Evolutionary conservation across 2,888 invertebrate species (phyloP), one percentile per base, ranked within the genome.

Genomic region (Eretmocerus hayati): DNA sequence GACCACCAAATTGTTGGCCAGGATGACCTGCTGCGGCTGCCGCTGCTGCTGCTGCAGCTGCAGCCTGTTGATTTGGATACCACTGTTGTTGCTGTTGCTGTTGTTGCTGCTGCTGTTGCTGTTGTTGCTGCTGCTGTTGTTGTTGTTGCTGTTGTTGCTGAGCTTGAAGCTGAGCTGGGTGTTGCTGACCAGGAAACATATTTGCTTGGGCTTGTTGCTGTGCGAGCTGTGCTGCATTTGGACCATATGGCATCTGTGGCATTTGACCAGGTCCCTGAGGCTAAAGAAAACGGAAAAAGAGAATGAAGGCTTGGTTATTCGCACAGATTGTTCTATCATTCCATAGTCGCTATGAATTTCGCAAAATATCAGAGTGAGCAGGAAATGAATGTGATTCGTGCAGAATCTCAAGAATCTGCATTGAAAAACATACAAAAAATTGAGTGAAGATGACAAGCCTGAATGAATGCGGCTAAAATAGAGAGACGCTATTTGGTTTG

Each of bases 1-100:
- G 51, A 1, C 72, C 75, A 42, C 74, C 75, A 37, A 70, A 72
- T 35, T 71, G 71, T 0, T 65, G 60, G n/a, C n/a, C n/a, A n/a
- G n/a, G n/a, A n/a, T n/a, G n/a, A n/a, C n/a, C n/a, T 0, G 65
- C 63, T 0, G 64, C 58, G 0, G 65, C 63, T 20, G 65, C 58
- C 32, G 69, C 68, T 2, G 65, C 59, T 40, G 65, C 69, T 36
- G 69, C 69, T 52, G 65, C 69, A 11, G 67, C 62, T 44, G 70
- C 71, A 67, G 69, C 70, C 40, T 70, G 70, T 30, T 76, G 63
- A 33, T 59, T 58, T 49, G 65, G 67, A 53, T 64, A 55, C 31
- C 55, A 36, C 21, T 44, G 48, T 45, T 67, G 63, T 32, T 58
- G 58, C 50, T 66, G 66, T 52, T 64, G 55, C 33, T 57, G 42